Conservation (phyloP, 2,113 vertebrate genomes). For the Atlantisia rogersi region DNA sequence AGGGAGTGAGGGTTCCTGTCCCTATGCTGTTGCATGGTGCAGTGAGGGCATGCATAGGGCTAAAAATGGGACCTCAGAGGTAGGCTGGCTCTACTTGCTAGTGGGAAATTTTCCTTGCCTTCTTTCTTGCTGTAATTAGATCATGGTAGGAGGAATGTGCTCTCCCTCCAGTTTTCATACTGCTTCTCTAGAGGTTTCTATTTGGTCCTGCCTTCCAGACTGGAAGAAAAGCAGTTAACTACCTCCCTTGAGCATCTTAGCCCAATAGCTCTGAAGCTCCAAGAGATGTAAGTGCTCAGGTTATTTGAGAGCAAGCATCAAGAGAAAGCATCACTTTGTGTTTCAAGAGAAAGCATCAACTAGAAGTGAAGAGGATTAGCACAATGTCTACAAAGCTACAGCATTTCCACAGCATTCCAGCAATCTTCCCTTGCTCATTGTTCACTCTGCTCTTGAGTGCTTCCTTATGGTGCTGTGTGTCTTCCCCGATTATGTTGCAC, state of each 20-base stretch:
- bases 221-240: background rate
- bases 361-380: background rate
- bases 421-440: background rate
- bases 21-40: fast-evolving
- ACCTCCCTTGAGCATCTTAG: background rate
- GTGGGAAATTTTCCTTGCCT: background rate
- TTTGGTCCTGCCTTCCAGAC: background rate
- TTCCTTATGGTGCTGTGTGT: background rate
- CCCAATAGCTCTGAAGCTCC: background rate
- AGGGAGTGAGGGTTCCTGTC: background rate
- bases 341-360: background rate
- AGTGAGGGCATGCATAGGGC: background rate
- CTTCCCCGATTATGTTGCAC: background rate
- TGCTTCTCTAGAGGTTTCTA: background rate
- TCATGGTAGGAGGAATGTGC: background rate
- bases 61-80: background rate
- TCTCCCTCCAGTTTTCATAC: background rate
- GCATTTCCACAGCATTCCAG: background rate
- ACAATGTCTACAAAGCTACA: background rate
- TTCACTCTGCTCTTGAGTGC: background rate
- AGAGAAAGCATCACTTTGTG: background rate
- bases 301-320: background rate
- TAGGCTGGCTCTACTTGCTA: background rate
- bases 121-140: background rate
- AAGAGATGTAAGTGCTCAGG: background rate